These are phyloP conservation scores for Cydia strobilella DNA, from an alignment of 1,140 invertebrate species.

Conservation along the genomic window DNA sequence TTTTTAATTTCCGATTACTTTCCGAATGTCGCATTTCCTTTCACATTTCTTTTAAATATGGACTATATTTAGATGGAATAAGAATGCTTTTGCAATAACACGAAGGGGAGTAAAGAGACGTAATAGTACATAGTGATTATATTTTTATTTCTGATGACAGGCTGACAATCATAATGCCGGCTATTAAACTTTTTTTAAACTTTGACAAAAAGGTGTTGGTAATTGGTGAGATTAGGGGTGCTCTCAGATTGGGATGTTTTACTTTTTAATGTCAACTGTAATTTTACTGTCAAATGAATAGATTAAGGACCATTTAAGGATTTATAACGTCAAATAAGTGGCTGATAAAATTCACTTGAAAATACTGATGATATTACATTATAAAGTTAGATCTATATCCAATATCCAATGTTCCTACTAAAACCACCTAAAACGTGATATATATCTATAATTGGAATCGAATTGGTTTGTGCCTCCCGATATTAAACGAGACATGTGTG, in stretches of 20 bases:
- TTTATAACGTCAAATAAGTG: background rate
- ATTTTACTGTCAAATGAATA: constrained; percentile 6
- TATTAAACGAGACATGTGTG: no score
- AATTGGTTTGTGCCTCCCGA: no score
- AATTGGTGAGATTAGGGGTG: constrained; percentile 26
- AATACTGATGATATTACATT: no score
- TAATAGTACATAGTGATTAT: background rate
- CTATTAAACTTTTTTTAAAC: constrained; percentile 25
- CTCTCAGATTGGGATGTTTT: constrained; percentile 2
- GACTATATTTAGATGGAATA: background rate
- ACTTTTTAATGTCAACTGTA: background rate
- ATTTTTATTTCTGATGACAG: constrained; percentile 27
- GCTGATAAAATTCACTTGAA: no score
- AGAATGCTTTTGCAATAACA: background rate
- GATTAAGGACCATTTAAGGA: constrained; percentile 4
- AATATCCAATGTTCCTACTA: no score
- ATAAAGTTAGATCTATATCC: no score
- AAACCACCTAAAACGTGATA: no score
- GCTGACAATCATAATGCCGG: constrained; percentile 23
- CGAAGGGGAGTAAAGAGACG: background rate
- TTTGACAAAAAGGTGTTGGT: constrained; percentile 30
- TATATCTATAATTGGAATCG: no score
- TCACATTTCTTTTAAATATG: background rate
- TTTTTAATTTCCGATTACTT: background rate
- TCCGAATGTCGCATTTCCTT: constrained; percentile 2